Evolutionary conservation across 92 coral and sea anemone genomes (phyloP).

Genomic region (Paragorgia papillata): DNA sequence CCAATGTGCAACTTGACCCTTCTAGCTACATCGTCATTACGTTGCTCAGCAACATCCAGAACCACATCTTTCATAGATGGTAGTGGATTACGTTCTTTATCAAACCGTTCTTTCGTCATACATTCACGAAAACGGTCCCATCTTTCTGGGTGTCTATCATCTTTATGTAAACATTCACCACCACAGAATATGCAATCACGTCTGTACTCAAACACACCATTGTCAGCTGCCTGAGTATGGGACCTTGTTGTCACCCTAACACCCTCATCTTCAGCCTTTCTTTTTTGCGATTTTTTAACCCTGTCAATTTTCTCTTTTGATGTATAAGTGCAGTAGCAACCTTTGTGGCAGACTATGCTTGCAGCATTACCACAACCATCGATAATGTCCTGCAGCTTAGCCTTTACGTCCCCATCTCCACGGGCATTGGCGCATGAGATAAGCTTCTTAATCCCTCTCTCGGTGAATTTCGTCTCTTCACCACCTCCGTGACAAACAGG

Average conservation of each 20-base stretch:
- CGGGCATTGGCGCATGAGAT: no score
- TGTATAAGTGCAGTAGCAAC: no score
- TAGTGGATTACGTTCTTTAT: slow-evolving; percentile 19
- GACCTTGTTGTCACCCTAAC: not conserved
- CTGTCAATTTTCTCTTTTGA: slow-evolving; percentile 31
- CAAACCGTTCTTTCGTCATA: not conserved
- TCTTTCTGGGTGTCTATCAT: slow-evolving; percentile 15
- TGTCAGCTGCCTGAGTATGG: no score
- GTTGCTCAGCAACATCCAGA: slow-evolving; percentile 16
- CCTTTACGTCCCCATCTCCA: no score
- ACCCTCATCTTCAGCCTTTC: not conserved
- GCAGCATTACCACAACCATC: no score
- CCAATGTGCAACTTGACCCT: slow-evolving; percentile 23
- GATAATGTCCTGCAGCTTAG: no score
- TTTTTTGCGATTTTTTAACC: not conserved
- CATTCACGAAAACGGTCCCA: slow-evolving; percentile 4
- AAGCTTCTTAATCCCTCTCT: no score
- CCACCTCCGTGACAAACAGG: no score
- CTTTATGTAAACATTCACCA: not conserved
- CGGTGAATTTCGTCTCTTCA: no score
- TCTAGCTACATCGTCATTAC: slow-evolving; percentile 33
- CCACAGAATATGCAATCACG: slow-evolving; percentile 9
- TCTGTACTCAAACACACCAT: not conserved
- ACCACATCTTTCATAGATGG: slow-evolving; percentile 23
- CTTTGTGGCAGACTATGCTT: no score